Conservation (phyloP, 2,888 invertebrate genomes). For the Serrognathus titanus region DNA sequence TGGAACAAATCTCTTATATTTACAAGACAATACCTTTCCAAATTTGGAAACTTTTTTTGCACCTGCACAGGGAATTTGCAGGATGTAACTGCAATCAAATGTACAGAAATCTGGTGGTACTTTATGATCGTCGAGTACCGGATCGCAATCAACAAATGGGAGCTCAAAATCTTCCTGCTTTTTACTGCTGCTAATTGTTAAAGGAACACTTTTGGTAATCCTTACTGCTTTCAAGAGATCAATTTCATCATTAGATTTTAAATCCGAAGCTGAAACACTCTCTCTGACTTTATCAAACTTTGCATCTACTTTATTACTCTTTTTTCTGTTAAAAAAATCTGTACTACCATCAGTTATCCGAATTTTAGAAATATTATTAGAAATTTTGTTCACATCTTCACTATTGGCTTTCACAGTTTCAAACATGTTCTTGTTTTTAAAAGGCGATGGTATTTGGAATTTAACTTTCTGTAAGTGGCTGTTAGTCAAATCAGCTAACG, state of each 20-base stretch:
- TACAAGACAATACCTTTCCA: conserved; percentile 46
- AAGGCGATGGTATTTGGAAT: background rate
- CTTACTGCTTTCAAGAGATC: conserved; percentile 49
- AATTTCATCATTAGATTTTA: conserved; percentile 29
- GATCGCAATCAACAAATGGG: conserved; percentile 44
- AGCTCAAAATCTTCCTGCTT: conserved; percentile 38
- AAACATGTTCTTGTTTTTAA: background rate
- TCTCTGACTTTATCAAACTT: background rate
- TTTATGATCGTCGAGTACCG: conserved; percentile 16
- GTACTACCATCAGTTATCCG: conserved; percentile 12
- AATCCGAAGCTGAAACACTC: too few species aligned
- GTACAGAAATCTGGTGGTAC: conserved; percentile 30
- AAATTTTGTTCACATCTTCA: conserved; percentile 21
- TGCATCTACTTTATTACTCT: background rate
- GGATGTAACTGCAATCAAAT: conserved; percentile 32
- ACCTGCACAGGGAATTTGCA: conserved; percentile 11
- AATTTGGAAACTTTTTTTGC: conserved; percentile 47
- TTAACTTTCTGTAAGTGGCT: conserved; percentile 21
- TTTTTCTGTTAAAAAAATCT: background rate
- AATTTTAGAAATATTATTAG: conserved; percentile 28
- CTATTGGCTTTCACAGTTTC: background rate
- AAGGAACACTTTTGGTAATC: conserved; percentile 29
- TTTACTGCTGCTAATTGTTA: conserved; percentile 18
- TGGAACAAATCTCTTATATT: conserved; percentile 23
- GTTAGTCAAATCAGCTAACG: conserved; percentile 26